Base-by-base conservation (phyloP, 1,140 invertebrate genomes). In the Drosophila auraria region DNA sequence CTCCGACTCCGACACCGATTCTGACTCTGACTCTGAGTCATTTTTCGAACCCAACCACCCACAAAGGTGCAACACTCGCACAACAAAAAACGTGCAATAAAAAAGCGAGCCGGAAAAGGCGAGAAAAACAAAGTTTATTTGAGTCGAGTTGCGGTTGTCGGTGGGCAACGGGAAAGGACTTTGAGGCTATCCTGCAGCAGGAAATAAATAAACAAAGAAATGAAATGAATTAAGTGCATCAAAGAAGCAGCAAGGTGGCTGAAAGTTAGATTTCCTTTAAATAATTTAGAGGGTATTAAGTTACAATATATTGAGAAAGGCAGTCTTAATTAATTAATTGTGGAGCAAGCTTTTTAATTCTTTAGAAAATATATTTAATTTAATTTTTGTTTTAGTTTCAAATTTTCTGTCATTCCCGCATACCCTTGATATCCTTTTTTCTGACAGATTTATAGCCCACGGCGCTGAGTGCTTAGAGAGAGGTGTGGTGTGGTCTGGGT, bases 61-160 rank as follows among this genome's bases (percentile, higher is more conserved):
- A 36, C 63, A 78, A 78, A 78, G 74, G 75, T 78, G 75, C 65
- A 78, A 60, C 64, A 57, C 44, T 33, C 51, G 44, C 54, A 38
- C 36, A 75, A 60, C 30, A 68, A 50, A 42, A 64, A 54, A 62
- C 27, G 33, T 17, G n/a, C 36, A 50, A 50, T 65, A 40, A 60
- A 54, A 51, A 74, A 40, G n/a, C n/a, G 23, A 66, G 8, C 44
- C 54, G 56, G 50, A 78, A 63, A 57, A 60, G 63, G 63, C 54
- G 56, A 69, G 61, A 64, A 75, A 74, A 62, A 44, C 45, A 69
- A 78, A 82, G 68, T 51, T 75, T 80, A 40, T 59, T 73, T 71
- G 70, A 71, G 70, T 58, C 25, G 68, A 60, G 50, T 44, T 73
- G 47, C 38, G 38, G 49, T 54, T 36, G 20, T 56, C 30, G 38